These are phyloP conservation scores for Anticlea derivata DNA, from an alignment of 2,888 invertebrate genomes.

Conservation along the genomic window DNA sequence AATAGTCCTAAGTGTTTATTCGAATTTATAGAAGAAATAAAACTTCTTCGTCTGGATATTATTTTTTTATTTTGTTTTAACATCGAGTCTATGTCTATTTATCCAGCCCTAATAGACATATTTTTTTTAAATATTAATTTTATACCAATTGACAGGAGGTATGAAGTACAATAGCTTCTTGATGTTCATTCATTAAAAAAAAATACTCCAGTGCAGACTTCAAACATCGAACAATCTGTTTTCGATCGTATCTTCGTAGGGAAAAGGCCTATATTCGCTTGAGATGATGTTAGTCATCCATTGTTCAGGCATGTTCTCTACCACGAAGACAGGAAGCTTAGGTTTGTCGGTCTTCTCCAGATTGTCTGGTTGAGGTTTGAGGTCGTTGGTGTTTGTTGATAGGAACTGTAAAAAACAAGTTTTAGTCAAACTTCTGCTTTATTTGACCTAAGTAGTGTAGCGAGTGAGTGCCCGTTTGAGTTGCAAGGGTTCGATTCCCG, in stretches of 20 bases:
- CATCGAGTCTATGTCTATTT: conserved; percentile 43
- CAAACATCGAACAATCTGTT: conserved; percentile 41
- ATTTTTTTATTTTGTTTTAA: conserved; percentile 49
- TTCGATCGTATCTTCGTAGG: conserved; percentile 51
- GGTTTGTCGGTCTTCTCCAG: conserved; percentile 35
- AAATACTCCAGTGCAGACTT: not conserved
- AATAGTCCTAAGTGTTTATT: conserved; percentile 24
- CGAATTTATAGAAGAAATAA: conserved; percentile 35
- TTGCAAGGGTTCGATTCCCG: no score
- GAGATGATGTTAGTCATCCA: conserved; percentile 45
- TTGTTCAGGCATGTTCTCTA: conserved; percentile 53
- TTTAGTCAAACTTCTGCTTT: no score
- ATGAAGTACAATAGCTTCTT: conserved; percentile 18
- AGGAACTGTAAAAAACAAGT: conserved; percentile 10
- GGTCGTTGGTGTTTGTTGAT: conserved; percentile 35
- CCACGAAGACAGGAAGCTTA: conserved; percentile 44
- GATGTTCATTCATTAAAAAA: not conserved
- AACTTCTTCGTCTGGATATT: conserved; percentile 36
- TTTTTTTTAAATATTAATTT: conserved; percentile 22
- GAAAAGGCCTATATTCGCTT: conserved; percentile 53
- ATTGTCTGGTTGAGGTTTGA: conserved; percentile 30
- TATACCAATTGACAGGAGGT: conserved; percentile 31
- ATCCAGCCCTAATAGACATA: conserved; percentile 57
- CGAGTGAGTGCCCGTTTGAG: no score
- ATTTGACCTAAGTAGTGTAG: no score